These are phyloP conservation scores for Megalops atlanticus DNA, from an alignment of 2,113 vertebrate genomes.

Conservation along the genomic window DNA sequence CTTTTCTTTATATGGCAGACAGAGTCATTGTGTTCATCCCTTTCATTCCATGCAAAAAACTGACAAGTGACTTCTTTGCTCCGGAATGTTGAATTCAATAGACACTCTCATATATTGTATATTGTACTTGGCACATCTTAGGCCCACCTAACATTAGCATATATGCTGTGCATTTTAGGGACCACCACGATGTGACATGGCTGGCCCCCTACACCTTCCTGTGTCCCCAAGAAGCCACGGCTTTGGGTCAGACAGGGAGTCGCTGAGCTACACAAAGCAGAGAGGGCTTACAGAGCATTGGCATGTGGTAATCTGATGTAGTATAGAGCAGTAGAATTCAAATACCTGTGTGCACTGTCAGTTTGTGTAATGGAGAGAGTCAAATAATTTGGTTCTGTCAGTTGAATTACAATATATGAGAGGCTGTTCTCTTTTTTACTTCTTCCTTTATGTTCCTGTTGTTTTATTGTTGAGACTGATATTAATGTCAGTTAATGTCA, in stretches of 20 bases:
- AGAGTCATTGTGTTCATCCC: too few species aligned
- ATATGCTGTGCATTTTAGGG: conserved; percentile 28
- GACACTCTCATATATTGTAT: background rate
- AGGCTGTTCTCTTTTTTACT: background rate
- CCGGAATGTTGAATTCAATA: background rate
- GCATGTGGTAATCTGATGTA: background rate
- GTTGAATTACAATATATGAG: background rate
- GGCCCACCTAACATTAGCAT: background rate
- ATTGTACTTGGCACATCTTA: background rate
- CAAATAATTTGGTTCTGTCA: too few species aligned
- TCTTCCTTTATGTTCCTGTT: background rate
- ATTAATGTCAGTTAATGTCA: background rate
- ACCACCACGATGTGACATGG: conserved; percentile 47
- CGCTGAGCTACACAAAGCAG: conserved; percentile 27
- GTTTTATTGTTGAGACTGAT: background rate
- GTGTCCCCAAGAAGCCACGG: conserved; percentile 12
- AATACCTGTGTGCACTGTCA: too few species aligned
- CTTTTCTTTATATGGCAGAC: too few species aligned
- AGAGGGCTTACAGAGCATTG: background rate
- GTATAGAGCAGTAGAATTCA: too few species aligned
- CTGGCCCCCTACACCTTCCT: conserved; percentile 45
- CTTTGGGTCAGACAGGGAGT: background rate
- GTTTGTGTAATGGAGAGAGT: too few species aligned
- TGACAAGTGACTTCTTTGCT: too few species aligned
- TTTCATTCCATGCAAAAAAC: too few species aligned